Base-by-base conservation (phyloP, 1,140 invertebrate species). In the Bilobella aurantiaca region DNA sequence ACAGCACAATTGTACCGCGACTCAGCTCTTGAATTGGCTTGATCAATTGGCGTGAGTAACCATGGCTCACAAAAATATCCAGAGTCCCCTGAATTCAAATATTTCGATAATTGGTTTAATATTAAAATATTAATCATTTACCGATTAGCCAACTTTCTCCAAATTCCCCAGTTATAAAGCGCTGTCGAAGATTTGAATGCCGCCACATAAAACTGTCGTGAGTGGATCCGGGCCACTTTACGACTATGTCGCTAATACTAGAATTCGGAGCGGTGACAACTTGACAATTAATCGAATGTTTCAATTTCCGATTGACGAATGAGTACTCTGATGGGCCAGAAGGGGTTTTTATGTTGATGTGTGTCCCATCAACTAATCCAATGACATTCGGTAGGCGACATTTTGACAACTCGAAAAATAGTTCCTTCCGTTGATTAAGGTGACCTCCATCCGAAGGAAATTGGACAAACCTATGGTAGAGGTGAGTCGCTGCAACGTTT, bases 241-340 rank as follows among this genome's bases (percentile, higher is more conserved):
- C 72, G 16, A 78, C 75, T 56, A 76, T 66, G 58, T 80, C 75
- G 49, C 67, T 68, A 25, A 80, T 74, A 63, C 46, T 66, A 0
- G 77, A 62, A 12, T 76, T 60, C 12, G 74, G 67, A 74, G 76
- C 71, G 63, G 74, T 75, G 2, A 79, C 73, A 31, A 66, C 73
- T 75, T 80, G 78, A 0, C 78, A 74, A 60, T 65, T 65, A 23
- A 69, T 66, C 12, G 64, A 65, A 59, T 68, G 66, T 28, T 47
- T 18, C 21, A n/a, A 3, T 58, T 67, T 67, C 34, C 65, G 32
- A 37, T 60, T 60, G 2, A 60, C 58, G 31, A 14, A 37, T 3
- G 58, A 5, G 12, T n/a, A 21, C 27, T 61, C 46, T 28, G 37
- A n/a, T 8, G 53, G 21, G 25, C 25, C 28, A 29, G 69, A 60